Evolutionary conservation across 2,113 vertebrate genomes (phyloP), one percentile per base, ranked within the genome.

Genomic region (Pteronura brasiliensis): DNA sequence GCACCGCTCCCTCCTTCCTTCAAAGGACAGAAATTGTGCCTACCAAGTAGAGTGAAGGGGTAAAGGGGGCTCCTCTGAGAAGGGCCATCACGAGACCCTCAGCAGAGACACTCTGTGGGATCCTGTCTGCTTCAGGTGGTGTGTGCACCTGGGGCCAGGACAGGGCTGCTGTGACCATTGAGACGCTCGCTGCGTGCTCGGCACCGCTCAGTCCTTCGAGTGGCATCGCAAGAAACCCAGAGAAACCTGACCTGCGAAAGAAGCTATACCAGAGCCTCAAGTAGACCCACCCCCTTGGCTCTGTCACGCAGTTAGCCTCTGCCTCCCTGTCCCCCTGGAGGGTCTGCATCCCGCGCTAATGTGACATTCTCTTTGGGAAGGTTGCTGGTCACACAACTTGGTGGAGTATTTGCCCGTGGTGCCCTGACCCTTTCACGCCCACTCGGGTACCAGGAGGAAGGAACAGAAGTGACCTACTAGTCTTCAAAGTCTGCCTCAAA

Each of bases 141-240:
- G 7, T 4, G 0, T 17, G 76, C 1, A 25, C 27, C 88, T 44
- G 72, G 86, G 25, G 14, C 31, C 1, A 6, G 4, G 67, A 67
- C 80, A 25, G 21, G 47, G 82, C 39, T 65, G 94, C 85, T 21
- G 18, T 29, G 82, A 71, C 39, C 7, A 76, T 20, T 0, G 6
- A 13, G 71, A 31, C 0, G 1, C 47, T 11, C 1, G 0, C 90
- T 61, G 42, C 52, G 39, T 65, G 55, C 52, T 52, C 12, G 13
- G 88, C 76, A 21, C 31, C 0, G 1, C 6, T 81, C 93, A 9
- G 67, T n/a, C 44, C 81, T 42, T 65, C 29, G 8, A 39, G 67
- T 10, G 39, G 57, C 23, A 27, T 91, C 87, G 17, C 3, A 6
- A 76, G 76, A 25, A 34, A 49, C 27, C 74, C 88, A 67, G 63